Evolutionary conservation across 2,888 invertebrate genomes (phyloP), one percentile per base, ranked within the genome.

Genomic region (Ophion obscuratus): DNA sequence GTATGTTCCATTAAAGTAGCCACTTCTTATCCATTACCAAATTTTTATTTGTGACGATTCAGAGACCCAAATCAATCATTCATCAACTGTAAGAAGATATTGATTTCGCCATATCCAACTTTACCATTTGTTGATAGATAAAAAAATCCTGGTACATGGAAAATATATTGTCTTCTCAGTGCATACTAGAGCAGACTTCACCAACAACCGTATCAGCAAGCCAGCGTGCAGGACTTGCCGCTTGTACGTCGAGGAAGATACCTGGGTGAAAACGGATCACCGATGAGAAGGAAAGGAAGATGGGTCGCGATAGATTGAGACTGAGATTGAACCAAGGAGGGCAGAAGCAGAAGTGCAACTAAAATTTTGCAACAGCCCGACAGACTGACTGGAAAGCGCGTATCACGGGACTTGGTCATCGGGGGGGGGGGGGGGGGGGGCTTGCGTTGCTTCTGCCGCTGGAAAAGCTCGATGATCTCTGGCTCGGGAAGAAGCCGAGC

Each of bases 391-490:
- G n/a, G 53, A 68, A 71, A 47, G 71, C 31, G 59, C 47, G 68
- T 57, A 81, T 71, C 66, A 79, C 40, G 47, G 53, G 79, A 83
- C 83, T 68, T 66, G 83, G 83, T 86, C 86, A 85, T 87, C 83
- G 68, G 71, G 78, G 81, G 81, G 78, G 81, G 81, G 78, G n/a
- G n/a, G 68, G 71, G 78, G 68, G 71, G 78, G 81, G 81, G 78
- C 62, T 83, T 66, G 53, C 64, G 77, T 80, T 61, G 71, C 59
- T 79, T 74, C 47, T 53, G 73, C 66, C 64, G 59, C 31, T 67
- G 76, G 76, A 81, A 76, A 74, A 78, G 78, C 76, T 85, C 78
- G 47, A 31, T 78, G 61, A 44, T 17, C 82, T 74, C 80, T 75
- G 64, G 31, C 74, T 59, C 74, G 59, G 71, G 78, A 61, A 61